Evolutionary conservation across 1,140 invertebrate genomes (phyloP), one percentile per base, ranked within the genome.

Genomic region (Lethrus apterus): DNA sequence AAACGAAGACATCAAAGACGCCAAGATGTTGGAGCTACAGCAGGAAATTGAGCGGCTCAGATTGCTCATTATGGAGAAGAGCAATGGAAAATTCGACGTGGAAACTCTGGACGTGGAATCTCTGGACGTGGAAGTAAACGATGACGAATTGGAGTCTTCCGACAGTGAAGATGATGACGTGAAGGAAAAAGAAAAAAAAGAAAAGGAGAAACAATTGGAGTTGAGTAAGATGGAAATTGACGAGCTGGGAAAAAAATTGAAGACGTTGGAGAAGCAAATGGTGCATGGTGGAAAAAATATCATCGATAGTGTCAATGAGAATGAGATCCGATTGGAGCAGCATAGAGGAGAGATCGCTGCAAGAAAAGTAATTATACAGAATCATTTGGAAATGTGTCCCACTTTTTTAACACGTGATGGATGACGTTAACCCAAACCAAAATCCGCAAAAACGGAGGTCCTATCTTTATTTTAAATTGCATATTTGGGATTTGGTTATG

Each of bases 271-370:
- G 65, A 88, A 87, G 55, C 89, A 93, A 62, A 70, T 96, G 47
- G 77, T 96, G 20, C 79, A 80, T 48, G 93, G 92, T 20, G 75
- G 74, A 1, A 90, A 88, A 63, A 90, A 91, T 65, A 84, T 96
- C 34, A 76, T 93, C 14, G 89, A 94, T 65, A 89, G 91, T 57
- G 90, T 92, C 9, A 89, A 89, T 62, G 83, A 93, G 65, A 88
- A 92, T 52, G 85, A 93, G 62, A 73, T 83, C 51, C 83, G 85
- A 42, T 69, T 96, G 18, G 86, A 93, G 60, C 80, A 84, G 58
- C 76, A 84, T 51, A 72, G 80, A 40, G 70, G 76, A 35, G 88
- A 94, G 66, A 84, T 95, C 45, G 80, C 85, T 1, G 89, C 93
- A 62, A 76, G 89, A 59, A 91, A 89, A 68, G 81, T 80, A 67